Evolutionary conservation across 1,140 invertebrate genomes (phyloP).

Genomic region (Macrobrachium nipponense): DNA sequence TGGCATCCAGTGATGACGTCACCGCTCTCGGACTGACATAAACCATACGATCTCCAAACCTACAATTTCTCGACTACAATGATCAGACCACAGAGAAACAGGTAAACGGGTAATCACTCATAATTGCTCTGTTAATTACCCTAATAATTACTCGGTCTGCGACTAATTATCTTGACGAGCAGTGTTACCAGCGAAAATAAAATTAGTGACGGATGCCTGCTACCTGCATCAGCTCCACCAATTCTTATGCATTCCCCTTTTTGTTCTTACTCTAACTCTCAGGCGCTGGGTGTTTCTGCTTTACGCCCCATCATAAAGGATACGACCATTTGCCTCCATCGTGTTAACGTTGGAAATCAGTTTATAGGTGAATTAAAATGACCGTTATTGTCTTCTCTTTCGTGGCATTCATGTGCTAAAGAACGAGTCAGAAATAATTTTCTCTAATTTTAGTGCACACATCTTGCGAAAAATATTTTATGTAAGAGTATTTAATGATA

Average conservation of each 20-base stretch:
- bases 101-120: conserved; percentile 40
- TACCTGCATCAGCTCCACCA: not conserved
- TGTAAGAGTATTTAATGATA: too few species aligned
- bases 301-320: not conserved
- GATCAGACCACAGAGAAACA: not conserved
- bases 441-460: too few species aligned
- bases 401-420: too few species aligned
- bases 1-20: not conserved
- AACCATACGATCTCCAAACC: conserved; percentile 4
- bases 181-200: conserved; percentile 41
- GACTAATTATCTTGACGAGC: conserved; percentile 47
- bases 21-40: not conserved
- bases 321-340: too few species aligned
- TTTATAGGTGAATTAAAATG: too few species aligned
- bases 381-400: too few species aligned
- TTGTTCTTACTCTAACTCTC: not conserved
- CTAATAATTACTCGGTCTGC: conserved; percentile 57
- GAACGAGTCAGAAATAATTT: too few species aligned
- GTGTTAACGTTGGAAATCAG: too few species aligned
- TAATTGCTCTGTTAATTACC: conserved; percentile 55
- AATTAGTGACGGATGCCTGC: not conserved
- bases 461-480: too few species aligned
- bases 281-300: not conserved
- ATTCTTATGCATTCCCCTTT: not conserved
- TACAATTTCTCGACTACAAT: not conserved